Conservation (phyloP, 2,113 vertebrate genomes). For the Scomber colias region DNA sequence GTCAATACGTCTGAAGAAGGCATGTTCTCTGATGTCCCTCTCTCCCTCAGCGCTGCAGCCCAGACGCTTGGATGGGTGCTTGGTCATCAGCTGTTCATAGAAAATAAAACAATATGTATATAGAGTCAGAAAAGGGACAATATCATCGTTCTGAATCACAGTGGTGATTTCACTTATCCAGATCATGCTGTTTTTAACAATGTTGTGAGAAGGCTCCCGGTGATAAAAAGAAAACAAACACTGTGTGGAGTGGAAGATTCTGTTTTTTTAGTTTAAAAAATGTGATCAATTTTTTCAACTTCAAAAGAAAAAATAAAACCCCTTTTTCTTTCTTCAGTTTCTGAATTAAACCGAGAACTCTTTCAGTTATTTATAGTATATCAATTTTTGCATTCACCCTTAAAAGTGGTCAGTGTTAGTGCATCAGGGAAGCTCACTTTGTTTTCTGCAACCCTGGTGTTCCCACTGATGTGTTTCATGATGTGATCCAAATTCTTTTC, state of each 20-base stretch:
- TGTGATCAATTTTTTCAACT: not conserved
- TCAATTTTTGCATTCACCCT: not conserved
- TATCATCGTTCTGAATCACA: not conserved
- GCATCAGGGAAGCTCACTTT: not conserved
- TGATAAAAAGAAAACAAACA: too few species aligned
- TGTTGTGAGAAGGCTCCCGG: too few species aligned
- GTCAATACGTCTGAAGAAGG: slow-evolving; percentile 98
- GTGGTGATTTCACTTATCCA: not conserved
- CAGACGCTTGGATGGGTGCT: slow-evolving; percentile 95
- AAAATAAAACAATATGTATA: not conserved
- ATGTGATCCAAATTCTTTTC: slow-evolving; percentile 44
- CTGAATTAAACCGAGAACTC: not conserved
- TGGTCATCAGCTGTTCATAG: slow-evolving; percentile 92
- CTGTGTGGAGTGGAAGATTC: too few species aligned
- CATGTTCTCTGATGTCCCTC: slow-evolving; percentile 92
- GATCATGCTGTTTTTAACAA: not conserved
- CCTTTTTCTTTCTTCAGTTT: not conserved
- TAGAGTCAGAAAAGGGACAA: not conserved
- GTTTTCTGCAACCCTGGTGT: slow-evolving; percentile 4
- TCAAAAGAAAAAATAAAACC: not conserved
- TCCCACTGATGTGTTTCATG: slow-evolving; percentile 25
- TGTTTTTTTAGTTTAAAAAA: too few species aligned
- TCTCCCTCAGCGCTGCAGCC: slow-evolving; percentile 93
- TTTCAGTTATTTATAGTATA: not conserved
- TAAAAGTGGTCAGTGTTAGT: not conserved